A percentile compares a stretch with the other conserved stretches of the same genome.
Evolutionary conservation across 2,113 vertebrate genomes (phyloP).

Genomic region (Struthio camelus): DNA sequence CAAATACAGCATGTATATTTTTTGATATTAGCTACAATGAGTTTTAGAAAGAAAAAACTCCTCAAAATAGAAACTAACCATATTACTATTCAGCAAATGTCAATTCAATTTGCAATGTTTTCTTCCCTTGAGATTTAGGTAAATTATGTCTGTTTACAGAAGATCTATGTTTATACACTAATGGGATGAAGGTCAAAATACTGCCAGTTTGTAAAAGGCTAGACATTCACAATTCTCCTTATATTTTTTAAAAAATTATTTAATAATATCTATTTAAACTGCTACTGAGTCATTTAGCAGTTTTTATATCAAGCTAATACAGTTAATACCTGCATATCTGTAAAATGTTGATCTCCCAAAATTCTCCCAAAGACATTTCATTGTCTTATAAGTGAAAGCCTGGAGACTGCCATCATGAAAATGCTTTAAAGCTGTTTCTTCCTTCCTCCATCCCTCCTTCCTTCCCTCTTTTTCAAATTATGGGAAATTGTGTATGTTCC

Average conservation of each 20-base stretch:
- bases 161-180: neutral
- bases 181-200: neutral
- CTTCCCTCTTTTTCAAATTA: neutral
- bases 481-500: rapidly evolving
- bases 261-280: neutral
- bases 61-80: neutral
- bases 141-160: neutral
- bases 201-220: neutral
- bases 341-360: neutral
- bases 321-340: neutral
- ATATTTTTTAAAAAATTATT: neutral
- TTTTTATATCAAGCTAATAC: neutral
- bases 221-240: too few species aligned
- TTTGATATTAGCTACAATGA: neutral
- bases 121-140: neutral
- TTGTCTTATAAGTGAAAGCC: neutral
- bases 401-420: neutral
- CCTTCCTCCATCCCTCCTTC: neutral
- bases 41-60: neutral
- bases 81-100: neutral
- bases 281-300: neutral
- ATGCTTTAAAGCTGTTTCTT: neutral
- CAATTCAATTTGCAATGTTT: neutral
- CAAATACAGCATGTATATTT: neutral
- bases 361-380: neutral